Percentiles rank a stretch among this genome's conserved stretches.
phyloP scores from a whole-genome alignment of 2,113 vertebrate species.

The Corydoras maculifer region DNA sequence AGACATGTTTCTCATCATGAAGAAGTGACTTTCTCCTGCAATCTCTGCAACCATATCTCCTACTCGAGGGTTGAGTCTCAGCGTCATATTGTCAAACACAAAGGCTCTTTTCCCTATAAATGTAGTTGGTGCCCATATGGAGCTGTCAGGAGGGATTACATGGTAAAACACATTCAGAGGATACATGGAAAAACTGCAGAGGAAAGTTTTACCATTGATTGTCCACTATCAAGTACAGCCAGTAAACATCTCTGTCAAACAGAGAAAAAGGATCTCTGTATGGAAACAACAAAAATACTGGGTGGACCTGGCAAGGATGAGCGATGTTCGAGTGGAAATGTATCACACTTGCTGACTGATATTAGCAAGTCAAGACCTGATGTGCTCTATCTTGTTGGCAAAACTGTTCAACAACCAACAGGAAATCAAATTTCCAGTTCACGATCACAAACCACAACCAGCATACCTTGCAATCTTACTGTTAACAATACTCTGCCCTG shows the following conservation, averaged over 20 bases:
- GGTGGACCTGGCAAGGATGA: conserved; percentile 4
- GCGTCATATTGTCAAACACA: conserved; percentile 80
- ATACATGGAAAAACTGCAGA: conserved; percentile 66
- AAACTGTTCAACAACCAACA: not conserved
- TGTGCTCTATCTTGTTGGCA: conserved; percentile 5
- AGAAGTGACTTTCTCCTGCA: conserved; percentile 76
- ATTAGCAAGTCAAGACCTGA: conserved; percentile 6
- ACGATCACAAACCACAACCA: not conserved
- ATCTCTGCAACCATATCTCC: conserved; percentile 73
- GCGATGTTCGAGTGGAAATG: conserved; percentile 7
- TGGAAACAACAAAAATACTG: not conserved
- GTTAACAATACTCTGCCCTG: conserved; percentile 10
- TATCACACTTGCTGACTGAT: not conserved
- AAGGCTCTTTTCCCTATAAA: conserved; percentile 73
- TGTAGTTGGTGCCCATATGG: conserved; percentile 87
- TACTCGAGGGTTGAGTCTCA: conserved; percentile 83
- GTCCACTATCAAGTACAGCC: conserved; percentile 29
- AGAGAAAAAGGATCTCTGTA: conserved; percentile 4
- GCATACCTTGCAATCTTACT: not conserved
- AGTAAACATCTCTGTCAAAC: conserved; percentile 27
- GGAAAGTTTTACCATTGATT: conserved; percentile 42
- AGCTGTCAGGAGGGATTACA: conserved; percentile 81
- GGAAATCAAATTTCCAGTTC: conserved; percentile 12
- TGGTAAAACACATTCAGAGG: conserved; percentile 82
- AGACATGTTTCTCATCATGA: conserved; percentile 72